phyloP scores from a whole-genome alignment of 2,888 invertebrate genomes.

The Habrosyne pyritoides region DNA sequence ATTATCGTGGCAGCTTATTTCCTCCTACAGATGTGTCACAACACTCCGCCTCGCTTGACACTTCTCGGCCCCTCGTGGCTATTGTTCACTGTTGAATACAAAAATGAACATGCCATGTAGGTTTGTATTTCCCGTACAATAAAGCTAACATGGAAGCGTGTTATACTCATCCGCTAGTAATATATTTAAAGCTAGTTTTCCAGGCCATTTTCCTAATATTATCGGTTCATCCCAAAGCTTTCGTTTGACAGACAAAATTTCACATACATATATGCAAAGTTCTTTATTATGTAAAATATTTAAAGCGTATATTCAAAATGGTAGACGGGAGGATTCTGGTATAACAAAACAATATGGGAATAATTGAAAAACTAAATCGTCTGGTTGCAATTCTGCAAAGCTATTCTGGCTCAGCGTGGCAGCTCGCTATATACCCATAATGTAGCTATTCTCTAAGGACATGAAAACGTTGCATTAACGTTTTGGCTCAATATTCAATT shows the following conservation, averaged over 20 bases:
- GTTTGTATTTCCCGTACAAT: neutral
- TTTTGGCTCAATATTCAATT: constrained; percentile 10
- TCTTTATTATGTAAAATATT: neutral
- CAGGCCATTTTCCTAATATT: neutral
- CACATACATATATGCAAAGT: neutral
- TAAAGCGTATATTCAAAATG: neutral
- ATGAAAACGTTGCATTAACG: constrained; percentile 11
- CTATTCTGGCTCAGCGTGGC: constrained; percentile 8
- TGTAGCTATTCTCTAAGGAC: constrained; percentile 19
- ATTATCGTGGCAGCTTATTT: constrained; percentile 5
- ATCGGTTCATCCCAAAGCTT: neutral
- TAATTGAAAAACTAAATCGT: constrained; percentile 8
- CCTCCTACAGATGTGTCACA: neutral
- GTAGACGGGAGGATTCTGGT: neutral
- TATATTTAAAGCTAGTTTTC: neutral
- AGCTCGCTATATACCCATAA: constrained; percentile 17
- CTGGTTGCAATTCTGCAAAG: neutral
- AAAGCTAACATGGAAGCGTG: neutral
- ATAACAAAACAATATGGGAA: neutral
- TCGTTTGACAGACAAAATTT: neutral
- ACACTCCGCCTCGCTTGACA: constrained; percentile 4
- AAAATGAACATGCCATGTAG: constrained; percentile 3
- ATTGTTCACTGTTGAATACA: constrained; percentile 9
- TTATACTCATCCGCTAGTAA: neutral
- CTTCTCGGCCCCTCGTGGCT: constrained; percentile 3